A percentile compares a stretch with the other conserved stretches of the same genome.
Conservation (phyloP, 2,888 invertebrate genomes). For the Epirrhoe alternata region DNA sequence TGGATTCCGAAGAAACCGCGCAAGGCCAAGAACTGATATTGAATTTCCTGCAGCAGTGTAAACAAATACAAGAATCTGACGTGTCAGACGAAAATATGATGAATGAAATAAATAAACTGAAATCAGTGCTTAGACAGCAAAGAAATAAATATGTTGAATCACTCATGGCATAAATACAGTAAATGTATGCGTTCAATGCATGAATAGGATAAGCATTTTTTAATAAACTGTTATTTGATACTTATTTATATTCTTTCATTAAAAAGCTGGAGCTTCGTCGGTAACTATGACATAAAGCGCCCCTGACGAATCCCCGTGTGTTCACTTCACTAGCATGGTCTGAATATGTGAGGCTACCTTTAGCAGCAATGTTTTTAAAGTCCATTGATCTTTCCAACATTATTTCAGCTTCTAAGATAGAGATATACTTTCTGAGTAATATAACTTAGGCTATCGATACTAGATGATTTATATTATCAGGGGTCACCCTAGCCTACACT, state of each 20-base stretch:
- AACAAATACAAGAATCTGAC: slow-evolving; percentile 61
- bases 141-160: slow-evolving; percentile 71
- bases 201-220: slow-evolving; percentile 28
- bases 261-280: neutral
- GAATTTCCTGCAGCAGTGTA: slow-evolving; percentile 71
- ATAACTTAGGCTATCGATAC: neutral
- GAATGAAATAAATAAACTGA: slow-evolving; percentile 63
- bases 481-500: too few species aligned
- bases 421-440: neutral
- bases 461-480: neutral
- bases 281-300: too few species aligned
- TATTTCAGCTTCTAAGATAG: neutral
- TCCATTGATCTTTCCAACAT: too few species aligned
- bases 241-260: slow-evolving; percentile 8
- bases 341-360: neutral
- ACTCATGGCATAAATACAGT: slow-evolving; percentile 52
- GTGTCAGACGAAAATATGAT: slow-evolving; percentile 64
- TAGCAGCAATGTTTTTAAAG: neutral
- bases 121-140: slow-evolving; percentile 59
- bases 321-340: too few species aligned
- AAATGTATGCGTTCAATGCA: too few species aligned
- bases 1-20: slow-evolving; percentile 63
- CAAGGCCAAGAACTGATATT: slow-evolving; percentile 69
- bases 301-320: too few species aligned
- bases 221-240: slow-evolving; percentile 22